Percentiles rank a stretch among this genome's conserved stretches.
phyloP scores from a whole-genome alignment of 2,888 invertebrate species.

The Acrocyrtus sp. region DNA sequence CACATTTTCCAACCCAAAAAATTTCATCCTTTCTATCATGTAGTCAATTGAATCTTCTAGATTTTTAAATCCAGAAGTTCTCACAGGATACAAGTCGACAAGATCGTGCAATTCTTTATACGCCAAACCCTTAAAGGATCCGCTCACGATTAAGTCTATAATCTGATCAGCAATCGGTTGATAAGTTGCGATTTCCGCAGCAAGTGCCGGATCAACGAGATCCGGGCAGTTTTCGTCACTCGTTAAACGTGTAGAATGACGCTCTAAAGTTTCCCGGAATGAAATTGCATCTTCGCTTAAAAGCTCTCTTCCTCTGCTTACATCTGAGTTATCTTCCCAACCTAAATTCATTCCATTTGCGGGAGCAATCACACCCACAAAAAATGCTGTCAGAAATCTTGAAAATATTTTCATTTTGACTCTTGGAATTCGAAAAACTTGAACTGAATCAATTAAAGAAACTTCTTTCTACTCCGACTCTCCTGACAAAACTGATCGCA shows the following conservation, averaged over 20 bases:
- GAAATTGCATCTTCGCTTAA: not conserved
- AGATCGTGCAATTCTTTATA: slow-evolving; percentile 64
- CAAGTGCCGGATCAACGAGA: slow-evolving; percentile 35
- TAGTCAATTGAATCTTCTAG: slow-evolving; percentile 68
- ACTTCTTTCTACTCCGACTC: no score
- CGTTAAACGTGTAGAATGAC: not conserved
- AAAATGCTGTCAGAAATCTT: no score
- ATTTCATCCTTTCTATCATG: slow-evolving; percentile 65
- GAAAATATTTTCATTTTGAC: no score
- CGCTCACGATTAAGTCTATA: slow-evolving; percentile 69
- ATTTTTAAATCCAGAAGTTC: slow-evolving; percentile 66
- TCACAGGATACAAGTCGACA: slow-evolving; percentile 66
- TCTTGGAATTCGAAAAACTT: no score
- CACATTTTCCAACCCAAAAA: slow-evolving; percentile 66
- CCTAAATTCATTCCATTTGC: no score
- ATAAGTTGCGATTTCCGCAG: slow-evolving; percentile 73
- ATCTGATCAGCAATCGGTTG: slow-evolving; percentile 69
- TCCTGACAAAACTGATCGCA: no score
- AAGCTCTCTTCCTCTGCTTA: no score
- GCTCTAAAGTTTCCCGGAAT: not conserved
- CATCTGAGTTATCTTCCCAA: no score
- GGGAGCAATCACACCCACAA: no score
- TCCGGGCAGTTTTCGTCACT: slow-evolving; percentile 4
- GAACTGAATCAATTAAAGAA: no score
- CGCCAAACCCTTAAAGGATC: slow-evolving; percentile 70